Percentiles rank a stretch among this genome's conserved stretches.
Conservation (phyloP, 2,113 vertebrate genomes). For the Mesocricetus auratus region DNA sequence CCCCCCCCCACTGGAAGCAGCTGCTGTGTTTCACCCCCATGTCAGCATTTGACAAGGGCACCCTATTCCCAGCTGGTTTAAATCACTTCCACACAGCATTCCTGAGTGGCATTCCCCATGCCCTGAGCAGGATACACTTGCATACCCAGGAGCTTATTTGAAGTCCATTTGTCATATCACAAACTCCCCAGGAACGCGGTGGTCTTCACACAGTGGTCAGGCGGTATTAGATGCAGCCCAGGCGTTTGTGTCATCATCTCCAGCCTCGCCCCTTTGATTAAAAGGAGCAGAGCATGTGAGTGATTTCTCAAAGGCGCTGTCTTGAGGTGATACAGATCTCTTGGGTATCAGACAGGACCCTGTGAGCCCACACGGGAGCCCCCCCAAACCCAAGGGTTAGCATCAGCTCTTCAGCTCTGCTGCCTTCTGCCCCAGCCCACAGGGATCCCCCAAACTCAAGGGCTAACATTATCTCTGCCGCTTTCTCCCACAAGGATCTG, state of each 20-base stretch:
- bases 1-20: background rate
- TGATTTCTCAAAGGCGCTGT: background rate
- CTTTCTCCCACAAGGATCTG: background rate
- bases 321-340: background rate
- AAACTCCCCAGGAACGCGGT: background rate
- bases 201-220: background rate
- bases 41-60: background rate
- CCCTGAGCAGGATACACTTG: background rate
- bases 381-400: background rate
- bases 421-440: fast-evolving
- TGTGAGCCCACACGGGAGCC: background rate
- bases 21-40: background rate
- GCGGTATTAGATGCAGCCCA: background rate
- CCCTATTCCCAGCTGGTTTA: background rate
- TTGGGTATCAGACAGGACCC: background rate
- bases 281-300: background rate
- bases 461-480: background rate
- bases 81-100: background rate
- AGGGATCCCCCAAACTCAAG: too few relatives aligned
- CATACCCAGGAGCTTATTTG: background rate
- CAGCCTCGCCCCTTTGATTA: background rate
- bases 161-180: background rate
- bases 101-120: background rate
- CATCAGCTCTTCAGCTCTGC: background rate
- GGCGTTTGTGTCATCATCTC: background rate